Percentiles rank a stretch among this genome's conserved stretches.
Evolutionary conservation across 2,797 vertebrate species (phyloP).

Genomic region (Rhynchonycteris naso): DNA sequence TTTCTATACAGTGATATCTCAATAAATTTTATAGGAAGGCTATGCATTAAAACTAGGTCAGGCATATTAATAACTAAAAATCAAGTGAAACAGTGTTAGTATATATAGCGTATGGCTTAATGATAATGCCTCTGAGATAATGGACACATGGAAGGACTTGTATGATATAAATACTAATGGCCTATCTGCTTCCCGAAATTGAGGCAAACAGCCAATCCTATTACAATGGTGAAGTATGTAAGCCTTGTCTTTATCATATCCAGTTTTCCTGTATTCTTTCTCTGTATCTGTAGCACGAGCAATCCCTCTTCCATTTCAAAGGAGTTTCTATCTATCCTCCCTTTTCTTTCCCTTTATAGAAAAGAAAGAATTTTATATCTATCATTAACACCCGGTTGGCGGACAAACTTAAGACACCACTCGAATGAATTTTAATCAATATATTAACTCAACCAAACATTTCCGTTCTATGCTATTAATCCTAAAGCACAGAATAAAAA

Average conservation of each 20-base stretch:
- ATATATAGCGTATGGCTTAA: not conserved
- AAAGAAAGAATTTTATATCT: not conserved
- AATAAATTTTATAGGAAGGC: not conserved
- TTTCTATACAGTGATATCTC: not conserved
- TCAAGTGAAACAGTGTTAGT: no score
- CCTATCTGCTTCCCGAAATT: not conserved
- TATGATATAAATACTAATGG: not conserved
- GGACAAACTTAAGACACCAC: not conserved
- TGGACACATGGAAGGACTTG: not conserved
- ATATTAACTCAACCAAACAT: not conserved
- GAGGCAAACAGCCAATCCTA: not conserved
- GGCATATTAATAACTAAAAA: not conserved
- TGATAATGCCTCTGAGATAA: not conserved
- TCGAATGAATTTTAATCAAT: slow-evolving; percentile 43
- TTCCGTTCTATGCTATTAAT: not conserved
- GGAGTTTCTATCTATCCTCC: slow-evolving; percentile 22
- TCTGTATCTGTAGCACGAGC: not conserved
- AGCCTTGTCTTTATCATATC: slow-evolving; percentile 23
- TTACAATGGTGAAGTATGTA: not conserved
- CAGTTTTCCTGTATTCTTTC: not conserved
- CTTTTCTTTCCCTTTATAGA: not conserved
- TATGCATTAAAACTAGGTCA: slow-evolving; percentile 37
- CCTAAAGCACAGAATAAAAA: not conserved
- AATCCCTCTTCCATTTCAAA: slow-evolving; percentile 54
- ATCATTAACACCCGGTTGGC: not conserved